A percentile compares a stretch with the other conserved stretches of the same genome.
phyloP scores from a whole-genome alignment of 2,888 invertebrate species.

The Argyresthia albistria region DNA sequence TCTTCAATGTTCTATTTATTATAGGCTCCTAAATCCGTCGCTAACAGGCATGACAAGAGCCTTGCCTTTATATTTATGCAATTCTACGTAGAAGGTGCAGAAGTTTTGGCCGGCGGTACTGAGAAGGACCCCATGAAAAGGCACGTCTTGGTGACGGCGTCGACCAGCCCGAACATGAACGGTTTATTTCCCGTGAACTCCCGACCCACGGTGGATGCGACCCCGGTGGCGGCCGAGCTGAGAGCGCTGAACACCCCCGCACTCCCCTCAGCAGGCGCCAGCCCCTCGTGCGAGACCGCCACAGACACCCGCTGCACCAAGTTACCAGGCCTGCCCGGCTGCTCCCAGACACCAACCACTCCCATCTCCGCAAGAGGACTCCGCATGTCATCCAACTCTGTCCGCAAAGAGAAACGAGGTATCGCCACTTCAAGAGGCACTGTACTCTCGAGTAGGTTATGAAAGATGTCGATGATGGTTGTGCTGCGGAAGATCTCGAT shows the following conservation, averaged over 20 bases:
- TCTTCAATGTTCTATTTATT: too few relatives aligned
- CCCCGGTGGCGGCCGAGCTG: slow-evolving; percentile 26
- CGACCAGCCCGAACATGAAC: slow-evolving; percentile 1
- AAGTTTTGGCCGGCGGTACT: neutral
- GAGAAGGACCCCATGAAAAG: neutral
- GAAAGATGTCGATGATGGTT: slow-evolving; percentile 17
- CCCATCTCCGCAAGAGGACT: slow-evolving; percentile 19
- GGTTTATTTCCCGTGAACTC: slow-evolving; percentile 11
- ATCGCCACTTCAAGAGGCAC: slow-evolving; percentile 24
- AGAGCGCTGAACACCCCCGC: slow-evolving; percentile 11
- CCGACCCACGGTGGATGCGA: slow-evolving; percentile 16
- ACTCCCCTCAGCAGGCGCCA: slow-evolving; percentile 7
- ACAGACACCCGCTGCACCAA: neutral
- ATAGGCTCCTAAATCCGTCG: too few relatives aligned
- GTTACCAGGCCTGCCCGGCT: slow-evolving; percentile 10
- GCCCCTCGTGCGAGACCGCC: slow-evolving; percentile 2
- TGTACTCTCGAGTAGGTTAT: slow-evolving; percentile 17
- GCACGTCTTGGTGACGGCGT: neutral
- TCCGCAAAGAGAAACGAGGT: slow-evolving; percentile 20
- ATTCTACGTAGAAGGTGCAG: too few relatives aligned
- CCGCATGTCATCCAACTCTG: slow-evolving; percentile 19
- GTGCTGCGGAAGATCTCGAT: slow-evolving; percentile 17
- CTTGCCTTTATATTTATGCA: too few relatives aligned
- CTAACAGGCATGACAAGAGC: too few relatives aligned
- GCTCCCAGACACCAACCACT: slow-evolving; percentile 17